Conservation (phyloP, 1,140 invertebrate genomes). For the Leptinotarsa defecta region DNA sequence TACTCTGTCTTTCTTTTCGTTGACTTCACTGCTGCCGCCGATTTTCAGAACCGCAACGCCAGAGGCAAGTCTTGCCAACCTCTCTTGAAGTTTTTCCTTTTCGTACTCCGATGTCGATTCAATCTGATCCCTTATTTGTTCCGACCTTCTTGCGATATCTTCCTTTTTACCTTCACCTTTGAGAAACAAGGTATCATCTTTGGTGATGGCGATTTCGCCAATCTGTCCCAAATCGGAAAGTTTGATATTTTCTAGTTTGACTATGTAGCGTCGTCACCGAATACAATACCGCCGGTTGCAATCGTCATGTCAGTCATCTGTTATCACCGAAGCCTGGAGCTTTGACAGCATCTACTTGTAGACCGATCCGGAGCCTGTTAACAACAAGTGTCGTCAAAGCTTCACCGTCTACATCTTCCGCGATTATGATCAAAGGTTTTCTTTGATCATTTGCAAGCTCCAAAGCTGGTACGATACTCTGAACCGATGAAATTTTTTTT, state of each 20-base stretch:
- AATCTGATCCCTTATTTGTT: constrained; percentile 94
- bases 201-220: constrained; percentile 95
- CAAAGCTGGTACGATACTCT: constrained; percentile 96
- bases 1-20: constrained; percentile 99
- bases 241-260: constrained; percentile 96
- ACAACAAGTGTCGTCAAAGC: constrained; percentile 97
- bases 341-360: constrained; percentile 98
- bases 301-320: constrained; percentile 97
- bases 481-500: constrained; percentile 97
- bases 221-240: constrained; percentile 87
- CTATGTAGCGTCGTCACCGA: constrained; percentile 96
- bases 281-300: constrained; percentile 94
- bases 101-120: constrained; percentile 96
- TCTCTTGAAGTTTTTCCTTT: constrained; percentile 97
- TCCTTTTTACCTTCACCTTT: constrained; percentile 82
- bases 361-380: constrained; percentile 95
- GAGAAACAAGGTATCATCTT: constrained; percentile 96
- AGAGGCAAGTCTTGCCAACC: constrained; percentile 91
- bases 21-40: constrained; percentile 97
- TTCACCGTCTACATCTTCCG: constrained; percentile 99
- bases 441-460: constrained; percentile 94
- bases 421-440: constrained; percentile 95
- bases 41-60: constrained; percentile 96
- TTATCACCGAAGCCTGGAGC: constrained; percentile 99
- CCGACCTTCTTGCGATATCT: constrained; percentile 88